Conservation (phyloP, 92 coral and sea anemone species). For the Bergia puertoricense region DNA sequence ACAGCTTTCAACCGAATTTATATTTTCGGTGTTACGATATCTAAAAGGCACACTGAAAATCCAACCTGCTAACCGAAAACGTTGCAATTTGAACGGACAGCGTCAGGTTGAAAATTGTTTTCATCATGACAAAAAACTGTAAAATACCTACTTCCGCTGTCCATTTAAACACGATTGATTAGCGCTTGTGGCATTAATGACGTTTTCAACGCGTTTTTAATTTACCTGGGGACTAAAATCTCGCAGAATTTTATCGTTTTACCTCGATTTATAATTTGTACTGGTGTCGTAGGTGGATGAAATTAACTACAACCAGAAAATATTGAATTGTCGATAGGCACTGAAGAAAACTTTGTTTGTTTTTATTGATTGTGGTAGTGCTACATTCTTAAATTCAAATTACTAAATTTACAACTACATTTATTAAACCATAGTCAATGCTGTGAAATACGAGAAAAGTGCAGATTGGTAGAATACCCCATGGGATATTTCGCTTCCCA, state of each 20-base stretch:
- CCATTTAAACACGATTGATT: background rate
- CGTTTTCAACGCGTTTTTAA: background rate
- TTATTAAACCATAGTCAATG: background rate
- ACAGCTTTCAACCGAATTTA: background rate
- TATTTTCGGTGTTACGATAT: too few species aligned
- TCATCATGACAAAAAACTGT: background rate
- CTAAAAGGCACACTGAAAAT: background rate
- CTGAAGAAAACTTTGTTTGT: background rate
- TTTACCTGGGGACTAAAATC: background rate
- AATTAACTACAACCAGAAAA: background rate
- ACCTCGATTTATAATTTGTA: background rate
- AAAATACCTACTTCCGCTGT: background rate
- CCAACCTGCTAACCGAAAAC: background rate
- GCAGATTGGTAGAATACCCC: too few species aligned
- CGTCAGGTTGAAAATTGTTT: background rate
- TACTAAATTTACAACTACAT: background rate
- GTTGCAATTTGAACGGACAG: background rate
- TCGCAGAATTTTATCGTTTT: background rate
- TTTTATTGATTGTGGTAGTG: background rate
- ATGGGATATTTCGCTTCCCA: too few species aligned
- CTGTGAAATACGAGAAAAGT: background rate
- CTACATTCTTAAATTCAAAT: background rate
- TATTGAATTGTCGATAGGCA: background rate
- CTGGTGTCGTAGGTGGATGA: background rate
- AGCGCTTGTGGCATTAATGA: background rate